A percentile compares a stretch with the other conserved stretches of the same genome.
Conservation (phyloP, 2,797 vertebrate genomes). For the Monodelphis domestica region DNA sequence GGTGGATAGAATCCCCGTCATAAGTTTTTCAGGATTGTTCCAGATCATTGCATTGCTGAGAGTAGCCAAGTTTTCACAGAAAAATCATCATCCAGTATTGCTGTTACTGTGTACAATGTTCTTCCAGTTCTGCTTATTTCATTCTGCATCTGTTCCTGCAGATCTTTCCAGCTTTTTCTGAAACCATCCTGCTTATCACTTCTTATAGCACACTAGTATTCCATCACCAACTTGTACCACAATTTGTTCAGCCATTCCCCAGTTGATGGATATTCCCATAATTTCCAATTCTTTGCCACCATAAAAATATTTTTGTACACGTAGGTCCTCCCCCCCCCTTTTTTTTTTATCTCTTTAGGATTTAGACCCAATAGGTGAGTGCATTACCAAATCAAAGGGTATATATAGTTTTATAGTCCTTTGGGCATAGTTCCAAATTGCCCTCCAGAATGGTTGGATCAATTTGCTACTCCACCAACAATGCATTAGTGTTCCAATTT, state of each 20-base stretch:
- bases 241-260: background rate
- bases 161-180: too few relatives aligned
- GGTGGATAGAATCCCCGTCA: background rate
- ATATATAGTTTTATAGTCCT: background rate
- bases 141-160: too few relatives aligned
- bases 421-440: background rate
- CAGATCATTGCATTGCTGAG: too few relatives aligned
- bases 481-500: too few relatives aligned
- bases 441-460: background rate
- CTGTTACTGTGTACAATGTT: too few relatives aligned
- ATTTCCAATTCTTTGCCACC: background rate
- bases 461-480: too few relatives aligned
- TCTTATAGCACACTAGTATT: too few relatives aligned
- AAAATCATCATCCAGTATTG: too few relatives aligned
- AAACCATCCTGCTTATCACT: too few relatives aligned
- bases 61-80: too few relatives aligned
- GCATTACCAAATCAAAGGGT: background rate
- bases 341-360: background rate
- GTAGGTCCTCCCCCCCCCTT: background rate
- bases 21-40: background rate
- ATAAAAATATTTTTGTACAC: background rate
- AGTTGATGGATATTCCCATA: background rate
- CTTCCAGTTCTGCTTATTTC: too few relatives aligned
- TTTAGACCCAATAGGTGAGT: background rate
- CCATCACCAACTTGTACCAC: too few relatives aligned